These are phyloP conservation scores for Drosophila kuntzei DNA, from an alignment of 2,888 invertebrate species.

Conservation along the genomic window DNA sequence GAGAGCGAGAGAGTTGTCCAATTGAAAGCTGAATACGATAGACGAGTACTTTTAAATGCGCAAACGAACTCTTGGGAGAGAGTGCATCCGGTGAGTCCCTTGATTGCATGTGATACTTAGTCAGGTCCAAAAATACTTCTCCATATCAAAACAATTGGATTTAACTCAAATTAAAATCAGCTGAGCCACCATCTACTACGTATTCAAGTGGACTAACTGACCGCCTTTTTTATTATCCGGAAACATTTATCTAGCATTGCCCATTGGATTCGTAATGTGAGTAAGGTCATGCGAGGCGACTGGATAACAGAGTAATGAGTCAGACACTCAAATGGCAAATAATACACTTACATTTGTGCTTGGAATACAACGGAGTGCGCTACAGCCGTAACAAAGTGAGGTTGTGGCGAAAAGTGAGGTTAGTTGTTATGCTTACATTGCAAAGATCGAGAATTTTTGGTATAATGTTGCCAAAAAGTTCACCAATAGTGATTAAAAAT, in stretches of 20 bases:
- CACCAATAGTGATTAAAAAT: too few relatives aligned
- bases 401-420: constrained; percentile 4
- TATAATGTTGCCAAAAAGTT: too few relatives aligned
- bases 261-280: constrained; percentile 67
- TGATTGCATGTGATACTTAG: constrained; percentile 14
- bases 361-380: constrained; percentile 28
- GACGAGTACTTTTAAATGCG: constrained; percentile 14
- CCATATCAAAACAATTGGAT: constrained; percentile 56
- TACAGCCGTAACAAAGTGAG: background rate
- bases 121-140: constrained; percentile 1
- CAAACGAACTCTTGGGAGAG: constrained; percentile 36
- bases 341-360: constrained; percentile 28
- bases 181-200: constrained; percentile 22
- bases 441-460: background rate
- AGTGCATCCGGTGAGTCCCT: constrained; percentile 23
- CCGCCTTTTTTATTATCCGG: constrained; percentile 57
- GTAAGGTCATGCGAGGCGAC: constrained; percentile 41
- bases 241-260: constrained; percentile 68
- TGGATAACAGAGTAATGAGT: constrained; percentile 54
- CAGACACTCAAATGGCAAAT: constrained; percentile 51
- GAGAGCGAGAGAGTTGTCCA: constrained; percentile 8
- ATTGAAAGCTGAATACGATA: constrained; percentile 4
- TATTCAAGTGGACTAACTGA: constrained; percentile 47
- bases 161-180: constrained; percentile 66
- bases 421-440: background rate